These are phyloP conservation scores for Myathropa florea DNA, from an alignment of 2,888 invertebrate genomes.

Conservation along the genomic window DNA sequence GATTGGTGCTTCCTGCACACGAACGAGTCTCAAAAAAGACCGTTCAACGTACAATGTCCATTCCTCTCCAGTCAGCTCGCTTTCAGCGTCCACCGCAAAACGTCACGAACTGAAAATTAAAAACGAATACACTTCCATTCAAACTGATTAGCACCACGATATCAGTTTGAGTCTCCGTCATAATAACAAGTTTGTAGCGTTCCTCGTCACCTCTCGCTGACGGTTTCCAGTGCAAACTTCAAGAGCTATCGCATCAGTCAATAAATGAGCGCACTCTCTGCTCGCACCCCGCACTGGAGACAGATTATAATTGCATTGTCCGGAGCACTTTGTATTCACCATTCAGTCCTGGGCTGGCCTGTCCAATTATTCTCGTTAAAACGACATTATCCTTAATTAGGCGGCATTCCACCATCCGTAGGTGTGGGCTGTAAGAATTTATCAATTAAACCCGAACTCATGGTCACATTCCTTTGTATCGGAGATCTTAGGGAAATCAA, in stretches of 20 bases:
- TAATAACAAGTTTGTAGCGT: neutral
- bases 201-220: neutral
- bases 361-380: conserved; percentile 23
- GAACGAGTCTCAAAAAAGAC: too few species aligned
- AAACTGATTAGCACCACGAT: neutral
- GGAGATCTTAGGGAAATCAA: neutral
- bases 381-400: conserved; percentile 26
- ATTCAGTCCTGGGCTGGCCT: neutral
- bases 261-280: too few species aligned
- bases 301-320: conserved; percentile 6
- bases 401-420: neutral
- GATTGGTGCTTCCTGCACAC: too few species aligned
- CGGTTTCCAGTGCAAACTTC: neutral
- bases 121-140: too few species aligned
- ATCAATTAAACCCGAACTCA: neutral
- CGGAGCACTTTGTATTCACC: neutral
- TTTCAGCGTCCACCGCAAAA: too few species aligned
- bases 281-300: neutral
- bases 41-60: too few species aligned
- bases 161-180: neutral
- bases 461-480: neutral
- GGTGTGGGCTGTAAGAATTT: neutral
- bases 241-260: neutral
- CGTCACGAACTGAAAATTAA: too few species aligned
- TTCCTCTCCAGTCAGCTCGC: too few species aligned